A percentile compares a stretch with the other conserved stretches of the same genome.
Evolutionary conservation across 2,797 vertebrate species (phyloP).

Genomic region (Sylvilagus floridanus): DNA sequence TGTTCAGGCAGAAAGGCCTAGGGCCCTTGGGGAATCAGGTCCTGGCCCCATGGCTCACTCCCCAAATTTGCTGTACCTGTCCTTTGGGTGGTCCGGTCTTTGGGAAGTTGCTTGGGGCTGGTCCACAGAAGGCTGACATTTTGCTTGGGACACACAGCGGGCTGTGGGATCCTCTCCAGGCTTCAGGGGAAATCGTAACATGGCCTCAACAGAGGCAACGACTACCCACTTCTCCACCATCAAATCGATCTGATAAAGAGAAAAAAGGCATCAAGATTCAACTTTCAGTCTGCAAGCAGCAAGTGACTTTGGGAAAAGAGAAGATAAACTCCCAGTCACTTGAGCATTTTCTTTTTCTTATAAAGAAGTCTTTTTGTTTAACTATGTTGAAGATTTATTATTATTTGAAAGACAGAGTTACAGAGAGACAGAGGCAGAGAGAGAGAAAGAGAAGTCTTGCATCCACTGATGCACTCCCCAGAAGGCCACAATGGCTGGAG

Average conservation of each 20-base stretch:
- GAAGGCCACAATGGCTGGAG: too few relatives aligned
- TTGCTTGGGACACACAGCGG: not conserved
- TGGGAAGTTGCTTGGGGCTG: fast-evolving
- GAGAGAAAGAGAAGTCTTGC: too few relatives aligned
- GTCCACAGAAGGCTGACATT: fast-evolving
- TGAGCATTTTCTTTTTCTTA: too few relatives aligned
- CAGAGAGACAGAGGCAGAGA: too few relatives aligned
- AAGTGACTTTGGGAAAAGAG: too few relatives aligned
- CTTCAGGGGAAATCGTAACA: conserved; percentile 33
- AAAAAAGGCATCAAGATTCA: not conserved
- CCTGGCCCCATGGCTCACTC: fast-evolving
- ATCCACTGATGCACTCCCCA: too few relatives aligned
- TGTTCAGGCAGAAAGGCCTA: not conserved
- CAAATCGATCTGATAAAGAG: conserved; percentile 3
- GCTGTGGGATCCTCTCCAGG: conserved; percentile 4
- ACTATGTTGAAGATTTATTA: too few relatives aligned
- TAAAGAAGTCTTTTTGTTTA: too few relatives aligned
- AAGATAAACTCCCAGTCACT: too few relatives aligned
- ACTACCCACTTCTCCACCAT: conserved; percentile 65
- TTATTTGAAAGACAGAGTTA: too few relatives aligned
- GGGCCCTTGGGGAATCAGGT: fast-evolving
- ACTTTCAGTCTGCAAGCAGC: too few relatives aligned
- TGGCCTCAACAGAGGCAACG: conserved; percentile 23
- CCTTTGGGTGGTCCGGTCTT: not conserved
- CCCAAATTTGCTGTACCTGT: not conserved